Percentiles rank a stretch among this genome's conserved stretches.
Evolutionary conservation across 1,140 invertebrate genomes (phyloP).

Genomic region (Copidosoma floridanum): DNA sequence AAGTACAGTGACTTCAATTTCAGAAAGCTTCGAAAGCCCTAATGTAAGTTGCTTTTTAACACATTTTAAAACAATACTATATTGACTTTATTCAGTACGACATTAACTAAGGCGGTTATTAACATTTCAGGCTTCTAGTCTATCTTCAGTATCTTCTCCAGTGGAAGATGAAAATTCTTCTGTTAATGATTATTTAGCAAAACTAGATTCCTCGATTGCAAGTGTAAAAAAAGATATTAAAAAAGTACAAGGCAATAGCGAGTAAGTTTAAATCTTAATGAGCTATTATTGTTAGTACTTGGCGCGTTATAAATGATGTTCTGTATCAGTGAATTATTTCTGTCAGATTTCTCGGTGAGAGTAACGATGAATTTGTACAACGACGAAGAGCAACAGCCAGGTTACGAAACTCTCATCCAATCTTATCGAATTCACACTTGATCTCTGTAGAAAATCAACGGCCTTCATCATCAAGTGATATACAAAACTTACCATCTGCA

Average conservation of each 20-base stretch:
- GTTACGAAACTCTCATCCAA: conserved; percentile 57
- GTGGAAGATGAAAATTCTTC: conserved; percentile 67
- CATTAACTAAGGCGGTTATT: not conserved
- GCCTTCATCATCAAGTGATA: conserved; percentile 47
- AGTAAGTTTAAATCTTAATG: conserved; percentile 63
- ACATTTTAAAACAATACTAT: too few species aligned
- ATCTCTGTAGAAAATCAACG: conserved; percentile 40
- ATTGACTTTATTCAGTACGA: not conserved
- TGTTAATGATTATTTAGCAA: conserved; percentile 79
- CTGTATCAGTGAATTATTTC: too few species aligned
- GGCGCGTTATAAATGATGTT: too few species aligned
- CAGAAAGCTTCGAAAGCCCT: conserved; percentile 33
- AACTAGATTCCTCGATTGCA: conserved; percentile 84
- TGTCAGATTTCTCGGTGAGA: conserved; percentile 60
- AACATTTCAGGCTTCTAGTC: conserved; percentile 43
- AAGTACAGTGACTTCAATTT: conserved; percentile 44
- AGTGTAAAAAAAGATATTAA: conserved; percentile 82
- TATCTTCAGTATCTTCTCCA: conserved; percentile 44
- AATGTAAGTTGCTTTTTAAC: conserved; percentile 32
- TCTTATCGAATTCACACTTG: conserved; percentile 39
- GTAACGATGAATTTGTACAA: conserved; percentile 57
- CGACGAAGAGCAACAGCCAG: conserved; percentile 57
- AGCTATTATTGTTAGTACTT: too few species aligned
- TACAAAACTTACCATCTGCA: conserved; percentile 57
- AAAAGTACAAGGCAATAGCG: conserved; percentile 71